These are phyloP conservation scores for Drosophila pruinosa DNA, from an alignment of 1,140 invertebrate genomes.

Conservation along the genomic window DNA sequence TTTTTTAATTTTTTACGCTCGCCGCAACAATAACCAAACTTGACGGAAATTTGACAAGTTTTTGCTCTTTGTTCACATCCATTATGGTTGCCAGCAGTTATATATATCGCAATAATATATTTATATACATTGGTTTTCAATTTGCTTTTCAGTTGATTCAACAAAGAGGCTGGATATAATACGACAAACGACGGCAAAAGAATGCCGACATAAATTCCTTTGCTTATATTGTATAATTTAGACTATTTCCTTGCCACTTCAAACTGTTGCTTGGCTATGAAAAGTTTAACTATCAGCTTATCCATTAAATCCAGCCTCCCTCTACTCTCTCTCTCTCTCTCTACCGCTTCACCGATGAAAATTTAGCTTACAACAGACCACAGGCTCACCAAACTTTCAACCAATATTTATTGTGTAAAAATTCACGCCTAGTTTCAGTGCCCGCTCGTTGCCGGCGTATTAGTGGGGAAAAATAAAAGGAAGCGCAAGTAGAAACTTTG, in stretches of 20 bases:
- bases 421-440: conserved; percentile 51
- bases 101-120: background rate
- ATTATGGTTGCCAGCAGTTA: conserved; percentile 6
- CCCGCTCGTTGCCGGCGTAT: background rate
- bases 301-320: background rate
- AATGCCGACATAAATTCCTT: too few relatives aligned
- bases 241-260: background rate
- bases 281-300: conserved; percentile 11
- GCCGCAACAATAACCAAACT: conserved; percentile 43
- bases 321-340: background rate
- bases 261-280: background rate
- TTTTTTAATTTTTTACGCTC: conserved; percentile 53
- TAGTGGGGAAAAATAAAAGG: background rate
- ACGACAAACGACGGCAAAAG: background rate
- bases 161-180: background rate
- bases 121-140: background rate
- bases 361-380: conserved; percentile 13
- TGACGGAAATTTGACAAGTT: conserved; percentile 56
- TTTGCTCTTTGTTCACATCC: conserved; percentile 5
- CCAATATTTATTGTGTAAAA: conserved; percentile 71
- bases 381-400: conserved; percentile 15
- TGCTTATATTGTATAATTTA: too few relatives aligned
- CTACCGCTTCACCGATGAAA: background rate
- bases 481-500: conserved; percentile 51
- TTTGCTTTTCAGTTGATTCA: background rate